Conservation (phyloP, 1,140 invertebrate genomes). For the Meloidogyne exigua region DNA sequence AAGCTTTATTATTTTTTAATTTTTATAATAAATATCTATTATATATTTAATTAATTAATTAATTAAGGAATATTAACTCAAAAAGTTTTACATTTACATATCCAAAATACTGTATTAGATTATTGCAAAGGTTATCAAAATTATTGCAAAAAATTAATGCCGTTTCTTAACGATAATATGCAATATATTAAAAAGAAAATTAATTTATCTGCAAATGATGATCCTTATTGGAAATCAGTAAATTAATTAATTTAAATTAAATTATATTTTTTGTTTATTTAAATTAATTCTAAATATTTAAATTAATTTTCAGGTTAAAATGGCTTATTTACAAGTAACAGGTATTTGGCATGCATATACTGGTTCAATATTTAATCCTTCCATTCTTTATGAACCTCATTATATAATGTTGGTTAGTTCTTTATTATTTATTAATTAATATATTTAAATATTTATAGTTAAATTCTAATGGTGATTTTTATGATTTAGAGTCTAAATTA, state of each 20-base stretch:
- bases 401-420: constrained; percentile 67
- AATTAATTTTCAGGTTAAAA: constrained; percentile 63
- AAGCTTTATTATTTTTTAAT: not conserved
- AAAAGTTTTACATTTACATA: constrained; percentile 44
- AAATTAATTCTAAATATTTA: not conserved
- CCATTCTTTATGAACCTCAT: constrained; percentile 42
- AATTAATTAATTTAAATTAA: not conserved
- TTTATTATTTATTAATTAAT: not conserved
- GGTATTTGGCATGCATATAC: constrained; percentile 67
- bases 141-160: constrained; percentile 52
- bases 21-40: not conserved
- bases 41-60: not conserved
- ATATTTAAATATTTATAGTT: not conserved
- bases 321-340: constrained; percentile 66
- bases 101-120: constrained; percentile 47
- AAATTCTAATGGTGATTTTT: constrained; percentile 74
- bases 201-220: constrained; percentile 49
- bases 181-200: constrained; percentile 51
- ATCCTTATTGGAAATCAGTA: constrained; percentile 57
- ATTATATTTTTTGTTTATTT: too few species aligned
- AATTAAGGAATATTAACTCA: constrained; percentile 43
- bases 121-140: constrained; percentile 58
- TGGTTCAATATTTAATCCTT: constrained; percentile 39
- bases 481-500: constrained; percentile 71
- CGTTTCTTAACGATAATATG: constrained; percentile 52